Evolutionary conservation across 2,113 vertebrate species (phyloP), one percentile per base, ranked within the genome.

Genomic region (Pituophis catenifer): DNA sequence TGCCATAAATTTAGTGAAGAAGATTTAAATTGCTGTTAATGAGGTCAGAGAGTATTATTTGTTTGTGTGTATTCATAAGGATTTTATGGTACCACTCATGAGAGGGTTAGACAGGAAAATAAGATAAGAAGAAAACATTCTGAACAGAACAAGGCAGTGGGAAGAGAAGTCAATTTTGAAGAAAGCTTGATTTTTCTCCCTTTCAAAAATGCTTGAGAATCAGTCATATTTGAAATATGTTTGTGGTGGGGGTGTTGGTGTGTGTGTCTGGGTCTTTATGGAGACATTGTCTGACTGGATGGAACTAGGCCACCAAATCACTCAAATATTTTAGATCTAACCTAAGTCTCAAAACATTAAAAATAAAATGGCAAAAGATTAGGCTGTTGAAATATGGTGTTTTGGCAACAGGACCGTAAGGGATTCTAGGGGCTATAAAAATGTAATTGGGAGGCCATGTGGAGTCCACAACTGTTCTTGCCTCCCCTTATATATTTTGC

Each of bases 321-420:
- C 33, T 81, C 17, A 21, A 21, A 81, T 81, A 21, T 38, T 44
- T 81, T 81, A 44, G 33, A 9, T 44, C 75, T 21, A 81, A 81
- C 17, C 75, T 38, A 38, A 38, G 70, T 19, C 70, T 81, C 33
- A 21, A 81, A 81, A 81, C 19, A 44, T 81, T 38, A 44, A 44
- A 81, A 81, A 23, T 81, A 81, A 81, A 38, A 81, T 81, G 75
- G 33, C 33, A 81, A 17, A 44, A 44, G 33, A 81, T 7, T 21
- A 44, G 26, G 93, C 93, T 95, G 24, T 86, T 93, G 48, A 91
- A 38, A 86, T 92, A 12, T 88, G 52, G 70, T 38, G 29, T 4
- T 88, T 1, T 29, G 58, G 93, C 86, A 93, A 44, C 54, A 81
- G 33, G 33, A 8, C 33, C 38, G 17, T 44, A 81, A 44, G 33